A percentile compares a stretch with the other conserved stretches of the same genome.
Evolutionary conservation across 2,113 vertebrate species (phyloP).

Genomic region (Ciconia maguari): DNA sequence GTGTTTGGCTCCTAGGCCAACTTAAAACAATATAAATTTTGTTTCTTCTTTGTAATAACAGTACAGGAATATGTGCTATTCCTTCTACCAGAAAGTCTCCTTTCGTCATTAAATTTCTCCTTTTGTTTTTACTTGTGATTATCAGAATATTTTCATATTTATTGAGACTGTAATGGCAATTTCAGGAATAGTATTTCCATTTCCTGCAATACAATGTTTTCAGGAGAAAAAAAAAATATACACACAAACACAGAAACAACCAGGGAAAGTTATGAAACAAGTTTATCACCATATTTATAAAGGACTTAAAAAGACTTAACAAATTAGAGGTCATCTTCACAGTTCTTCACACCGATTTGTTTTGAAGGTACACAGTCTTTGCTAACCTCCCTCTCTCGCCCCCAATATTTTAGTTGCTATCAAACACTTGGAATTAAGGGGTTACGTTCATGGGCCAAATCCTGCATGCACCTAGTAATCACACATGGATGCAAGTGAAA

Average conservation of each 20-base stretch:
- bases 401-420: neutral
- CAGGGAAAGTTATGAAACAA: neutral
- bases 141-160: neutral
- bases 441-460: neutral
- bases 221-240: neutral
- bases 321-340: neutral
- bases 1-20: neutral
- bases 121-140: neutral
- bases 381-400: accelerated
- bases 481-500: neutral
- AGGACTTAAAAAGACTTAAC: neutral
- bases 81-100: neutral
- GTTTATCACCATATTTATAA: neutral
- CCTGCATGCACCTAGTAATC: neutral
- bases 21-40: neutral
- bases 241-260: neutral
- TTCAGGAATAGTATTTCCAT: neutral
- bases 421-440: neutral
- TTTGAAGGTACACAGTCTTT: neutral
- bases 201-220: neutral
- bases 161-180: neutral
- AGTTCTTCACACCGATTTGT: neutral
- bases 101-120: neutral
- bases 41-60: neutral
- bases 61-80: neutral